Evolutionary conservation across 2,888 invertebrate species (phyloP), one percentile per base, ranked within the genome.

Genomic region (Microplitis deprimator): DNA sequence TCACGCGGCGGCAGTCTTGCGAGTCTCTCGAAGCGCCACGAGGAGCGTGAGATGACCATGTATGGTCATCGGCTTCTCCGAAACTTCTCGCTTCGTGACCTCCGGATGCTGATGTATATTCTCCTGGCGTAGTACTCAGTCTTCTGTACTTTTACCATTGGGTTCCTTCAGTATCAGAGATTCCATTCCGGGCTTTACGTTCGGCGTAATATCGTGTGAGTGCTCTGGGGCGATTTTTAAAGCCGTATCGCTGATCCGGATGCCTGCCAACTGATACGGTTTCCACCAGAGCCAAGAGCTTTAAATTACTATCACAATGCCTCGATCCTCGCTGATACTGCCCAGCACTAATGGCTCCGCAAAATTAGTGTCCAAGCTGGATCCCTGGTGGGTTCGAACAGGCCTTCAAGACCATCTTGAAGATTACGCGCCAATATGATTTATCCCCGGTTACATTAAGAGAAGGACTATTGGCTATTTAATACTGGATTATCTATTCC

Each of bases 251-350:
- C 80, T 81, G 83, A 85, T 85, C 84, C 85, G 81, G 84, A 85
- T 84, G 80, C 80, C 71, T 74, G 77, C 75, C 68, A 71, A 75
- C 73, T 84, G 85, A 88, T 88, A 87, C 85, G 88, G 86, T 86
- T 87, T 83, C 84, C 79, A 83, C 75, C 68, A 64, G 10, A 79
- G 77, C 75, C 79, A 79, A 82, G 79, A 81, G 77, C 83, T 82
- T 79, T 80, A 85, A 86, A 87, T 87, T 86, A 86, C 86, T 81
- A 86, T 84, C 82, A 84, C 87, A 86, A 86, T 85, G 84, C 81
- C 6, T 62, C 16, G 17, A 82, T 82, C 77, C 79, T 82, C 82
- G 82, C 85, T 79, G 78, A 80, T 29, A 4, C 29, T 29, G 20
- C 1, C 20, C 20, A 20, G 20, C 20, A 20, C 20, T 20, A 20